Evolutionary conservation across 2,113 vertebrate genomes (phyloP).

Genomic region (Aleadryas rufinucha): DNA sequence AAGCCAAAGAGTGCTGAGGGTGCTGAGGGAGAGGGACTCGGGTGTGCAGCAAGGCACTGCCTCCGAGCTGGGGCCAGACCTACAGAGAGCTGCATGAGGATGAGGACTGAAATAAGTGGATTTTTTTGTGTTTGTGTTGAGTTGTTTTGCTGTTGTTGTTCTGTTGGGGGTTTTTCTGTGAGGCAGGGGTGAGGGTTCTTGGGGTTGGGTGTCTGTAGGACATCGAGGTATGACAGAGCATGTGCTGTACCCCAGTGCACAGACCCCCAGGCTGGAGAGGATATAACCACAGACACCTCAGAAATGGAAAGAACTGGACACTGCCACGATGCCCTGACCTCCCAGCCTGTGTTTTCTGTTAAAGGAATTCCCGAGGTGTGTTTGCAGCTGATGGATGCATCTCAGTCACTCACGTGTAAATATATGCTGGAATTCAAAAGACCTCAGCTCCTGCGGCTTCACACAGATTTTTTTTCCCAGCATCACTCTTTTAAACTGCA

Average conservation of each 20-base stretch:
- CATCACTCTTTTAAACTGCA: background rate
- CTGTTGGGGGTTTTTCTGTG: fast-evolving
- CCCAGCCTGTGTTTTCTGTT: background rate
- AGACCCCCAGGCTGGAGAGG: background rate
- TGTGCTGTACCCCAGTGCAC: fast-evolving
- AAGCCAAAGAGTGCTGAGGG: background rate
- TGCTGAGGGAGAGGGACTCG: too few relatives aligned
- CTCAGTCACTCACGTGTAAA: background rate
- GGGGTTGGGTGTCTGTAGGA: background rate
- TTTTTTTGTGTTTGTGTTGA: background rate
- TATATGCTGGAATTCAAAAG: background rate
- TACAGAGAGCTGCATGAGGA: background rate
- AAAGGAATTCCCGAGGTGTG: background rate
- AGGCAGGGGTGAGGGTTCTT: fast-evolving
- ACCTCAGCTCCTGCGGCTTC: background rate
- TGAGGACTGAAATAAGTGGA: background rate
- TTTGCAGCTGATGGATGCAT: background rate
- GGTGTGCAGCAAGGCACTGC: background rate
- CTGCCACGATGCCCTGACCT: background rate
- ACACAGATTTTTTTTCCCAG: background rate
- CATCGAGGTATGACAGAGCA: background rate
- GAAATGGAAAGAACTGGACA: background rate
- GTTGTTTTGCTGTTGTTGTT: background rate
- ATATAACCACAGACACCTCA: background rate
- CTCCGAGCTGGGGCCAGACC: background rate